A percentile compares a stretch with the other conserved stretches of the same genome.
phyloP scores from a whole-genome alignment of 2,113 vertebrate species.

The Lucifuga dentata region DNA sequence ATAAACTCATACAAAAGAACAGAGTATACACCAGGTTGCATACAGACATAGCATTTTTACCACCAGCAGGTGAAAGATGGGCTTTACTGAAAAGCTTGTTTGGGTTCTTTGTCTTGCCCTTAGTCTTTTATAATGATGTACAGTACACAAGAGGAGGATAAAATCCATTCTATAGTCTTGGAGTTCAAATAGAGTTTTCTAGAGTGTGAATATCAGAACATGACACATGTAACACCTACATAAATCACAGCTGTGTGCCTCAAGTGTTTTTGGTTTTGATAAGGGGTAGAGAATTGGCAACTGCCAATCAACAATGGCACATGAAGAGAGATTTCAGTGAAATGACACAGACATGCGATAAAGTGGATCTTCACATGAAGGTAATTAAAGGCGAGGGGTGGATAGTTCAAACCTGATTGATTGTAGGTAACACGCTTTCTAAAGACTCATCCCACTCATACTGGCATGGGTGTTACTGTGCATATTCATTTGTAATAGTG shows the following conservation, averaged over 20 bases:
- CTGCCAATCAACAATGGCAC: conserved; percentile 59
- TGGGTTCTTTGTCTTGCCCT: conserved; percentile 35
- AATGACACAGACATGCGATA: conserved; percentile 64
- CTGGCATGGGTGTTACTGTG: conserved; percentile 75
- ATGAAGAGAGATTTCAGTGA: conserved; percentile 45
- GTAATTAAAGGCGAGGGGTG: conserved; percentile 77
- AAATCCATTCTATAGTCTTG: conserved; percentile 57
- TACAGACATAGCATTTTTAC: conserved; percentile 74
- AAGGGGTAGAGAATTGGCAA: conserved; percentile 40
- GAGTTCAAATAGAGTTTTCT: conserved; percentile 38
- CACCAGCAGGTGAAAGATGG: conserved; percentile 63
- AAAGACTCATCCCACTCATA: conserved; percentile 49
- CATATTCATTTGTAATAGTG: conserved; percentile 68
- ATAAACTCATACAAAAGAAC: conserved; percentile 69
- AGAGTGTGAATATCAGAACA: conserved; percentile 48
- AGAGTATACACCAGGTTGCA: conserved; percentile 74
- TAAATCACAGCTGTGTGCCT: conserved; percentile 50
- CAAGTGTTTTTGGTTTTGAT: conserved; percentile 60
- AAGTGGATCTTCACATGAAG: conserved; percentile 62
- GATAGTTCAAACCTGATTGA: conserved; percentile 74
- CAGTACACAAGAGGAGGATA: conserved; percentile 22
- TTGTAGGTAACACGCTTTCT: conserved; percentile 70
- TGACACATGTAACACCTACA: conserved; percentile 43
- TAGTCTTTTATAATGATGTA: conserved; percentile 44
- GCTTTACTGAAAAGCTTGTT: conserved; percentile 51